phyloP scores from a whole-genome alignment of 2,797 vertebrate genomes.

The Acanthopagrus latus region DNA sequence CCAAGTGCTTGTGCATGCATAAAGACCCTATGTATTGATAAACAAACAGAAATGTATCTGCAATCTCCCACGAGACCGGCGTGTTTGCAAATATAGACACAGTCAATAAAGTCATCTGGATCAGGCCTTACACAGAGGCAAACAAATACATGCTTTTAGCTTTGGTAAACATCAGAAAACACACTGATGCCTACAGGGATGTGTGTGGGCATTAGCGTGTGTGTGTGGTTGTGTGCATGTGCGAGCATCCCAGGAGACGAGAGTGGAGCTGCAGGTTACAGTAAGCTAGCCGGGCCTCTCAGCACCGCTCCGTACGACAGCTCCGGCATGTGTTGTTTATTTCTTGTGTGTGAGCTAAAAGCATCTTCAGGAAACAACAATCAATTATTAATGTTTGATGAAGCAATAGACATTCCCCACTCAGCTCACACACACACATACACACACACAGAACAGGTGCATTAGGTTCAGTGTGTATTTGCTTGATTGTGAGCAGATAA shows the following conservation, averaged over 20 bases:
- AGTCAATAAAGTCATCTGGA: slow-evolving; percentile 47
- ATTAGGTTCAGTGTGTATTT: slow-evolving; percentile 31
- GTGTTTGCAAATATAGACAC: slow-evolving; percentile 62
- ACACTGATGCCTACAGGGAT: slow-evolving; percentile 59
- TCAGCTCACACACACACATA: slow-evolving; percentile 25
- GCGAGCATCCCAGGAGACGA: slow-evolving; percentile 69
- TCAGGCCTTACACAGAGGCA: slow-evolving; percentile 43
- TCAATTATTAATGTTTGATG: slow-evolving; percentile 72
- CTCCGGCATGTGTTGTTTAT: slow-evolving; percentile 30
- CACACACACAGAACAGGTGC: slow-evolving; percentile 29
- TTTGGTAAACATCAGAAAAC: slow-evolving; percentile 74
- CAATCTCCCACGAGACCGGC: slow-evolving; percentile 42
- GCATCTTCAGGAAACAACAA: slow-evolving; percentile 65
- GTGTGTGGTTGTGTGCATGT: slow-evolving; percentile 25
- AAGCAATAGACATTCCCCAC: slow-evolving; percentile 36
- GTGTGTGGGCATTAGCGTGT: slow-evolving; percentile 46
- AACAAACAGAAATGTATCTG: slow-evolving; percentile 45
- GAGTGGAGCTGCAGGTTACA: slow-evolving; percentile 67
- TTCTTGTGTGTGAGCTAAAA: slow-evolving; percentile 49
- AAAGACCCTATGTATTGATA: not conserved
- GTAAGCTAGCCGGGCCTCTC: slow-evolving; percentile 54
- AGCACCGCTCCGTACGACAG: slow-evolving; percentile 37
- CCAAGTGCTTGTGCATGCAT: not conserved
- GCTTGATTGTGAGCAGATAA: slow-evolving; percentile 36
- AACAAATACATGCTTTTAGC: slow-evolving; percentile 65